Evolutionary conservation across 2,113 vertebrate genomes (phyloP).

Genomic region (Gallinago paraguaiae): DNA sequence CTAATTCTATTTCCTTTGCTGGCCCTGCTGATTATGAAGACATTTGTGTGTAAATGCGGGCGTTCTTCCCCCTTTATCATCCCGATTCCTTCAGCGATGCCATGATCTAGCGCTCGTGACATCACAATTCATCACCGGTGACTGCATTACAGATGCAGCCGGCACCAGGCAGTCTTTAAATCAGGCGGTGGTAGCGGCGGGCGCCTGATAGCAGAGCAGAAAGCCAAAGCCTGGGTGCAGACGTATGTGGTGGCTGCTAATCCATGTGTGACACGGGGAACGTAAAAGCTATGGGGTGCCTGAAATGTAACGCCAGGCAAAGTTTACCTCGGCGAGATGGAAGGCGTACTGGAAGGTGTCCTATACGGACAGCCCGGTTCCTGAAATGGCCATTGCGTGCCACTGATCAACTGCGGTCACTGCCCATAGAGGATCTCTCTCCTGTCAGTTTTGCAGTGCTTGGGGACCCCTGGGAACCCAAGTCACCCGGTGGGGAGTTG

Average conservation of each 20-base stretch:
- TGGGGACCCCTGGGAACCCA: not conserved
- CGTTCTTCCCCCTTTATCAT: not conserved
- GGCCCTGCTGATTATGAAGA: conserved; percentile 10
- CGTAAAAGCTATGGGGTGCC: not conserved
- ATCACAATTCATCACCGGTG: conserved; percentile 11
- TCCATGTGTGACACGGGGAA: not conserved
- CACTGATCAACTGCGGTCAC: rapidly evolving
- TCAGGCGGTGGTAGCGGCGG: not conserved
- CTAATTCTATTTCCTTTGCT: conserved; percentile 13
- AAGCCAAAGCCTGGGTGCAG: not conserved
- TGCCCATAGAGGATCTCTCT: not conserved
- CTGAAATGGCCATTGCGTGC: not conserved
- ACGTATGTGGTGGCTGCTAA: not conserved
- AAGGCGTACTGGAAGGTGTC: not conserved
- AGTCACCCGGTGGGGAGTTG: not conserved
- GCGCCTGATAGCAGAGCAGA: not conserved
- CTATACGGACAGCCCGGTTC: not conserved
- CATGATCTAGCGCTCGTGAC: not conserved
- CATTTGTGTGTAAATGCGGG: not conserved
- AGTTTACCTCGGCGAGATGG: not conserved
- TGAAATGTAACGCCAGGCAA: not conserved
- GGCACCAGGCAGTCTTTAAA: not conserved
- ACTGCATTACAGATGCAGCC: not conserved
- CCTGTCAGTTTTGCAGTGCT: not conserved
- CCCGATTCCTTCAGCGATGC: not conserved